Evolutionary conservation across 2,113 vertebrate species (phyloP).

Genomic region (Psittacula cyanocephala): DNA sequence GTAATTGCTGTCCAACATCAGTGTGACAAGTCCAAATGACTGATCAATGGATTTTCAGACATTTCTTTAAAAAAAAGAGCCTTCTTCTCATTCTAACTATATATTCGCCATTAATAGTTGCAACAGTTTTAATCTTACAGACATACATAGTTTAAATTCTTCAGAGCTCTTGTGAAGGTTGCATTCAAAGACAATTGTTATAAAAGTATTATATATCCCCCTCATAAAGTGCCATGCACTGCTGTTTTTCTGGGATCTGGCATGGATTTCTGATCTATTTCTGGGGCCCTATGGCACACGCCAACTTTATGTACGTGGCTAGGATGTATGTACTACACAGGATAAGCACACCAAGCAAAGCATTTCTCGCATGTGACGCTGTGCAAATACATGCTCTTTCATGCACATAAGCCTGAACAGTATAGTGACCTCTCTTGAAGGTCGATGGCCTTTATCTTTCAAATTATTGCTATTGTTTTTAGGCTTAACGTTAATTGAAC

Average conservation of each 20-base stretch:
- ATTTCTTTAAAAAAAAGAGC: neutral
- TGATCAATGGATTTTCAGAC: neutral
- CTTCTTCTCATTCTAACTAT: neutral
- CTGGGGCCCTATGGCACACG: rapidly evolving
- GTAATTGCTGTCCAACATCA: neutral
- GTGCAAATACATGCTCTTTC: neutral
- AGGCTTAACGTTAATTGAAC: rapidly evolving
- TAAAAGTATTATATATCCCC: neutral
- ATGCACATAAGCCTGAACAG: neutral
- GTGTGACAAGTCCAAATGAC: neutral
- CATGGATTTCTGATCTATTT: neutral
- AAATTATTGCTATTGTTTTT: neutral
- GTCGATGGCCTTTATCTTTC: neutral
- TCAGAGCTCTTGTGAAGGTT: neutral
- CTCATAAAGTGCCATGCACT: neutral
- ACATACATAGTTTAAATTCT: neutral
- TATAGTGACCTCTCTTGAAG: neutral
- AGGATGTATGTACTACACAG: neutral
- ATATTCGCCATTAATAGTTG: neutral
- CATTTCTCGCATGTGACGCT: neutral
- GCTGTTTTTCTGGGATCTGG: neutral
- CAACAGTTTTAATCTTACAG: neutral
- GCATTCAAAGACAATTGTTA: neutral
- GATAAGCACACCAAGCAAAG: neutral
- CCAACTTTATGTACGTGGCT: neutral